phyloP scores from a whole-genome alignment of 2,888 invertebrate genomes.

The Creontiades dilutus region DNA sequence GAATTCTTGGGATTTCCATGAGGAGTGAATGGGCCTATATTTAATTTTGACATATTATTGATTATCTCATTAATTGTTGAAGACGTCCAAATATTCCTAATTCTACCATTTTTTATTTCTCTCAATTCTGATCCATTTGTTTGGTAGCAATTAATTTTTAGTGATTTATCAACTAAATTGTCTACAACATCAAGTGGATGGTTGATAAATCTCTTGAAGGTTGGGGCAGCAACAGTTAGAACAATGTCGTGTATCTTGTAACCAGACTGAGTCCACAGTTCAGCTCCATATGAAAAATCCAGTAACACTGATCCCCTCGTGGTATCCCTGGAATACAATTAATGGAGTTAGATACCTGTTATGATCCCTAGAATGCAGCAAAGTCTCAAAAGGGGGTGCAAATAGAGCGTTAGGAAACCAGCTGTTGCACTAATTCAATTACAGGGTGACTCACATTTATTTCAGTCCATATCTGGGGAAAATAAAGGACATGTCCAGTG shows the following conservation, averaged over 20 bases:
- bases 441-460: no score
- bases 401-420: no score
- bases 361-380: no score
- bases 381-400: no score
- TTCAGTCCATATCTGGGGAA: no score
- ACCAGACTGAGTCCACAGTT: slow-evolving; percentile 11
- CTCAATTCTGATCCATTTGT: not conserved
- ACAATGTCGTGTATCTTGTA: slow-evolving; percentile 6
- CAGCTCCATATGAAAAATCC: slow-evolving; percentile 23
- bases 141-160: slow-evolving; percentile 31
- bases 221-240: slow-evolving; percentile 25
- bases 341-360: no score
- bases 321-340: not conserved
- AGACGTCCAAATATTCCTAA: not conserved
- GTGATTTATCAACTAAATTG: not conserved
- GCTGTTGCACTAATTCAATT: no score
- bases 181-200: not conserved
- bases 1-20: not conserved
- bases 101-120: not conserved
- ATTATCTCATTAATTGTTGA: not conserved
- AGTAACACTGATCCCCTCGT: slow-evolving; percentile 29
- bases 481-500: no score
- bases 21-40: not conserved
- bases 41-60: not conserved
- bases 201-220: not conserved